A percentile compares a stretch with the other conserved stretches of the same genome.
Evolutionary conservation across 2,113 vertebrate species (phyloP).

Genomic region (Callochromis pleurospilus): DNA sequence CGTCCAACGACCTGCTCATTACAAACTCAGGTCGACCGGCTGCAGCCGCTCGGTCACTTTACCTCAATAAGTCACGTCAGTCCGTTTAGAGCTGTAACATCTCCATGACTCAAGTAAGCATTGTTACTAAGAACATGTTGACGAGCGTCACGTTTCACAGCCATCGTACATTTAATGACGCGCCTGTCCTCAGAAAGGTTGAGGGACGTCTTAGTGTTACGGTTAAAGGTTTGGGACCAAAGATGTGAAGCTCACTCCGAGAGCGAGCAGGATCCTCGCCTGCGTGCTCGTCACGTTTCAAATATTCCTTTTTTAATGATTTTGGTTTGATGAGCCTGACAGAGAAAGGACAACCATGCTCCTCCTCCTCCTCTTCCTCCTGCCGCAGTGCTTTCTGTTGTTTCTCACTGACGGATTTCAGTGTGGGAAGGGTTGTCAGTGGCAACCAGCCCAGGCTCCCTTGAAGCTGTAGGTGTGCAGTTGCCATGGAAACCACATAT

Average conservation of each 20-base stretch:
- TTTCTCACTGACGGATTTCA: not conserved
- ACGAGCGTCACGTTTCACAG: not conserved
- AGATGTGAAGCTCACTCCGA: not conserved
- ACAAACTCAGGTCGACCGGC: not conserved
- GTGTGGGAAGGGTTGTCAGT: constrained; percentile 11
- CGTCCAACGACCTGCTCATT: not conserved
- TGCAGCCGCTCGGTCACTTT: not conserved
- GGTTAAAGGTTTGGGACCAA: not conserved
- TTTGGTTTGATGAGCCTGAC: not conserved
- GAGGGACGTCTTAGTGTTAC: not conserved
- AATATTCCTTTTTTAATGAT: not conserved
- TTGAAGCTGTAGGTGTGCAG: constrained; percentile 6
- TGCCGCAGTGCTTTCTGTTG: not conserved
- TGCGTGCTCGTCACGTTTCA: not conserved
- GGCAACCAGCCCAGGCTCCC: not conserved
- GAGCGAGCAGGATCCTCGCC: not conserved
- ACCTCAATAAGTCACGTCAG: not conserved
- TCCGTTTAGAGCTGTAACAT: not conserved
- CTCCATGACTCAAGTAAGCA: not conserved
- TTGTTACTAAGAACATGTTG: not conserved
- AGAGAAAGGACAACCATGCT: not conserved
- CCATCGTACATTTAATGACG: not conserved
- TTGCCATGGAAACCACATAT: constrained; percentile 12
- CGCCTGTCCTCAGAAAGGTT: not conserved
- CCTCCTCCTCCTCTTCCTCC: not conserved